Percentiles rank a stretch among this genome's conserved stretches.
These are phyloP conservation scores for Drymonia ruficornis DNA, from an alignment of 2,888 invertebrate genomes.

Conservation along the genomic window DNA sequence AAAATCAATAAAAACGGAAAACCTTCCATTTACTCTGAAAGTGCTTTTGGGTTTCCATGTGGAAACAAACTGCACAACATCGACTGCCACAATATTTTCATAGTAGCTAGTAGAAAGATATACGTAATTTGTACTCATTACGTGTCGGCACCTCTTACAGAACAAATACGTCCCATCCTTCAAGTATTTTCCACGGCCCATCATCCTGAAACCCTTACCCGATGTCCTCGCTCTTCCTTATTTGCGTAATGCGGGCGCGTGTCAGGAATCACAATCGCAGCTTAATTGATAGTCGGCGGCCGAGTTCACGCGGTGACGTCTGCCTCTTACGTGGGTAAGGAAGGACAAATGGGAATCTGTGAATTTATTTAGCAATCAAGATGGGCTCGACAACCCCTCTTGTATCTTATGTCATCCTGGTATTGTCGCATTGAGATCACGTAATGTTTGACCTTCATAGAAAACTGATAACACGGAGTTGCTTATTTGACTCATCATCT, in stretches of 20 bases:
- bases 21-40: too few species aligned
- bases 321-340: constrained; percentile 3
- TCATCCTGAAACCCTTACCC: not conserved
- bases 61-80: too few species aligned
- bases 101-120: too few species aligned
- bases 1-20: too few species aligned
- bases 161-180: not conserved
- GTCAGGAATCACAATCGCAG: constrained; percentile 34
- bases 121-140: too few species aligned
- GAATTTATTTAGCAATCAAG: constrained; percentile 1
- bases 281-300: constrained; percentile 1
- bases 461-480: too few species aligned
- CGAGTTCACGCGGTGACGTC: constrained; percentile 3
- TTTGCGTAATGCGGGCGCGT: constrained; percentile 41
- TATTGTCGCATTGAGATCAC: not conserved
- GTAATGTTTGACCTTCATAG: not conserved
- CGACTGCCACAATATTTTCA: too few species aligned
- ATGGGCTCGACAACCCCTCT: not conserved
- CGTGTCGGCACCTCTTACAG: too few species aligned
- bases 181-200: not conserved
- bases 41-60: too few species aligned
- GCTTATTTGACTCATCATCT: too few species aligned
- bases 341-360: constrained; percentile 6
- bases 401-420: not conserved
- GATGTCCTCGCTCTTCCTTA: constrained; percentile 32